Base-by-base conservation (phyloP, 2,888 invertebrate species). In the Dryobota labecula region DNA sequence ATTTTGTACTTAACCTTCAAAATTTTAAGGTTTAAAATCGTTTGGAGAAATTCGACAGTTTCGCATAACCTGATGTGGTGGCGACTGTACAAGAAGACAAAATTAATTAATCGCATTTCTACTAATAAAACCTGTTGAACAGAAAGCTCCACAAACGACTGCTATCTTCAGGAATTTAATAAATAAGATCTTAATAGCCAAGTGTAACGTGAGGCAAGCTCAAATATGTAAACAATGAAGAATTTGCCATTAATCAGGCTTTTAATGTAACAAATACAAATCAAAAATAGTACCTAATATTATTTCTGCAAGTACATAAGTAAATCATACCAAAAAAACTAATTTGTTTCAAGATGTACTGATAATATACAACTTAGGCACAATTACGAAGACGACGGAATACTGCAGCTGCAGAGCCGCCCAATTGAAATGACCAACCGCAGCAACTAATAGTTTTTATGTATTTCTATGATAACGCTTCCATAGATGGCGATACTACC, bases 271-370 rank as follows among this genome's bases (percentile, higher is more conserved):
- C 9, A 15, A 5, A 41, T 8, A 63, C 8, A 18, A 43, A 13
- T 54, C 15, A n/a, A 56, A 54, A 70, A 43, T 20, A 27, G 18
- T 24, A 24, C 24, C 2, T 27, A 64, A 62, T 27, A 51, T n/a
- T 53, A 70, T 72, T 70, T 45, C 30, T 47, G 73, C 45, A 73
- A 58, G 47, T 41, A 30, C n/a, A 5, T 70, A 45, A 2, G 47
- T 47, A 30, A 38, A 33, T 58, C 24, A 24, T 60, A 47, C 73
- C 73, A 73, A 73, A 73, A 73, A 60, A 70, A 2, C 8, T 33
- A 33, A 57, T 30, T 33, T 58, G 15, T 53, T 41, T 53, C 41
- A 69, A 33, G 27, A 43, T 56, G 56, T 71, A 43, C 56, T 38
- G 30, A 45, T 38, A 45, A 6, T 33, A 15, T 36, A 45, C 20